These are phyloP conservation scores for Alethe castanea DNA, from an alignment of 2,113 vertebrate genomes.

Conservation along the genomic window DNA sequence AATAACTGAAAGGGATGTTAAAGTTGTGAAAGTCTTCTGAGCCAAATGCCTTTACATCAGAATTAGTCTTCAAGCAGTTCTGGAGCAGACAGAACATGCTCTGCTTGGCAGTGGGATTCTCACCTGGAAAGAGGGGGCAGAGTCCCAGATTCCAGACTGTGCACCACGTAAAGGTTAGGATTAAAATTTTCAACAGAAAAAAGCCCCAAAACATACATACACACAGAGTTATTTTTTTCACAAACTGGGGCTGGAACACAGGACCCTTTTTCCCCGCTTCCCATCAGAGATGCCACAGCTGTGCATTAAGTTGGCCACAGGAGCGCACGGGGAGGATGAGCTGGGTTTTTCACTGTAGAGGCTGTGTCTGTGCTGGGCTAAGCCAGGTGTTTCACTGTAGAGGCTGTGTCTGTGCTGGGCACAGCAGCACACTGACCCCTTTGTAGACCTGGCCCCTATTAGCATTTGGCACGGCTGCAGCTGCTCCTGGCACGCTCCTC, in stretches of 20 bases:
- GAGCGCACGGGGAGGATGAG: not conserved
- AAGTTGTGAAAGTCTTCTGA: not conserved
- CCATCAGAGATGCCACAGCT: not conserved
- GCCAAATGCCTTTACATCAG: not conserved
- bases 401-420: not conserved
- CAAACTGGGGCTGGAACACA: not conserved
- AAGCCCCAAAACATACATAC: not conserved
- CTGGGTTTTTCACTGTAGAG: not conserved
- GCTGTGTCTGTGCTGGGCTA: not conserved
- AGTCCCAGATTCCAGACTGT: not conserved
- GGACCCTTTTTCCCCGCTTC: not conserved
- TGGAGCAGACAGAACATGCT: not conserved
- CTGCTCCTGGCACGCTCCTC: not conserved
- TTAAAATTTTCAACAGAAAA: not conserved
- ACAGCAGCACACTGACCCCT: not conserved
- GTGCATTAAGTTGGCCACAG: not conserved
- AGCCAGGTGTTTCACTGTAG: not conserved
- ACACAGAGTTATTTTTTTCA: not conserved
- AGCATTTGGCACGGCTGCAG: not conserved
- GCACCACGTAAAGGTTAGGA: not conserved
- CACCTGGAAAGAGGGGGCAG: not conserved
- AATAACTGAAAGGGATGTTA: not conserved
- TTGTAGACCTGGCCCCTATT: not conserved
- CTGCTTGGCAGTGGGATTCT: not conserved
- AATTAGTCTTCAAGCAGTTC: not conserved